A percentile compares a stretch with the other conserved stretches of the same genome.
phyloP scores from a whole-genome alignment of 2,113 vertebrate species.

The Orientallactaga bullata region DNA sequence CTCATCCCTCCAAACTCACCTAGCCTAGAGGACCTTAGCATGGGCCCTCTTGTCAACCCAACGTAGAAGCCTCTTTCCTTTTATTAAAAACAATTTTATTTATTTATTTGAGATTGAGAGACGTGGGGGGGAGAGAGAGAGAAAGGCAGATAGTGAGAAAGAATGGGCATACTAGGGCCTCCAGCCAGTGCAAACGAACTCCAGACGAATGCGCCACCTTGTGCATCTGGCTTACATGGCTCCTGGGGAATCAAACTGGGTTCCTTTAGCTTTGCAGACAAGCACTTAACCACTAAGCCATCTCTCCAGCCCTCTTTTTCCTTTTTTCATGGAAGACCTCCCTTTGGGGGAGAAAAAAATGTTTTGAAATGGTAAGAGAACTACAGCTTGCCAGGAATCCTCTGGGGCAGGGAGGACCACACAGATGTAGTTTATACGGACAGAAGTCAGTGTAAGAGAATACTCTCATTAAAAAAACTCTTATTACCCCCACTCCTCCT shows the following conservation, averaged over 20 bases:
- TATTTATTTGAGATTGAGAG: too few relatives aligned
- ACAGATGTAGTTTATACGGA: background rate
- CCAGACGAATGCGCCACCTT: too few relatives aligned
- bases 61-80: too few relatives aligned
- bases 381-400: background rate
- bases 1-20: background rate
- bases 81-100: too few relatives aligned
- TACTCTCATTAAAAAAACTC: conserved; percentile 28
- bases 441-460: conserved; percentile 40
- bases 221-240: too few relatives aligned
- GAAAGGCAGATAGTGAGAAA: too few relatives aligned
- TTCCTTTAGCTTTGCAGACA: too few relatives aligned
- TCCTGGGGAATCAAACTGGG: too few relatives aligned
- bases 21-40: background rate
- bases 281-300: too few relatives aligned
- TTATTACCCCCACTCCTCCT: background rate
- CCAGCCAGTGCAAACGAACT: too few relatives aligned
- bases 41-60: background rate
- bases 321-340: background rate
- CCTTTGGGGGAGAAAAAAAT: background rate
- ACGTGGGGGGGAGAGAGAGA: too few relatives aligned
- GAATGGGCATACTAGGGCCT: too few relatives aligned
- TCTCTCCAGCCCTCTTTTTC: background rate
- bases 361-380: background rate
- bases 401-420: background rate